Percentiles rank a stretch among this genome's conserved stretches.
phyloP scores from a whole-genome alignment of 2,888 invertebrate species.

The Cheilosia vulpina region DNA sequence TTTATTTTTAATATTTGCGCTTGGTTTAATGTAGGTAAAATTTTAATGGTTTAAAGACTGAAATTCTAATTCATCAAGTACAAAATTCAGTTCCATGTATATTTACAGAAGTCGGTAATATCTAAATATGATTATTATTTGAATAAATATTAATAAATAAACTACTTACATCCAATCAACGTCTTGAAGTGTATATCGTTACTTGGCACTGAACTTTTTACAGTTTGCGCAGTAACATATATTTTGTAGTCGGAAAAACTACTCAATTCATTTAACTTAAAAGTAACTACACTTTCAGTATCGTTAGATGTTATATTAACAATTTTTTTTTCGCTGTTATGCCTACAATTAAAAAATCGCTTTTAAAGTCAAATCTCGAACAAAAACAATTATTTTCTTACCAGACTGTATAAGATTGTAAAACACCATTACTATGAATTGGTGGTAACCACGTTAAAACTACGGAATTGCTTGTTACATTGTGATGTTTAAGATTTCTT shows the following conservation, averaged over 20 bases:
- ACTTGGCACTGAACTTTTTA: slow-evolving; percentile 86
- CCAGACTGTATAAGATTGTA: slow-evolving; percentile 88
- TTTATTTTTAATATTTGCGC: too few relatives aligned
- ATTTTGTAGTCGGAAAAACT: slow-evolving; percentile 89
- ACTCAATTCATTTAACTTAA: slow-evolving; percentile 82
- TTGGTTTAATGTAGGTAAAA: too few relatives aligned
- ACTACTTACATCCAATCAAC: slow-evolving; percentile 85
- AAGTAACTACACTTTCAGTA: slow-evolving; percentile 75
- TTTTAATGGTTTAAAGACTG: too few relatives aligned
- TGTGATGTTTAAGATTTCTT: slow-evolving; percentile 83
- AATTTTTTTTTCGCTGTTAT: slow-evolving; percentile 53
- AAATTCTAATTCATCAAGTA: too few relatives aligned
- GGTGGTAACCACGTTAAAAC: slow-evolving; percentile 88
- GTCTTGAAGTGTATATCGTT: slow-evolving; percentile 85
- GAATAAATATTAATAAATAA: background rate
- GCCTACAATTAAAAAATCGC: slow-evolving; percentile 47
- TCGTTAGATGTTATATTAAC: slow-evolving; percentile 60
- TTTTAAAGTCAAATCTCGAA: background rate
- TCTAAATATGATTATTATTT: too few relatives aligned
- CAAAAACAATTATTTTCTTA: slow-evolving; percentile 79
- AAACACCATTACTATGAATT: slow-evolving; percentile 88
- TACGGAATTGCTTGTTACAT: slow-evolving; percentile 86
- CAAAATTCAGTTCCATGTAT: too few relatives aligned
- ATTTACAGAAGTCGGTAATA: too few relatives aligned
- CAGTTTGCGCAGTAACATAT: slow-evolving; percentile 89